Evolutionary conservation across 1,140 invertebrate species (phyloP).

Genomic region (Copidosoma floridanum): DNA sequence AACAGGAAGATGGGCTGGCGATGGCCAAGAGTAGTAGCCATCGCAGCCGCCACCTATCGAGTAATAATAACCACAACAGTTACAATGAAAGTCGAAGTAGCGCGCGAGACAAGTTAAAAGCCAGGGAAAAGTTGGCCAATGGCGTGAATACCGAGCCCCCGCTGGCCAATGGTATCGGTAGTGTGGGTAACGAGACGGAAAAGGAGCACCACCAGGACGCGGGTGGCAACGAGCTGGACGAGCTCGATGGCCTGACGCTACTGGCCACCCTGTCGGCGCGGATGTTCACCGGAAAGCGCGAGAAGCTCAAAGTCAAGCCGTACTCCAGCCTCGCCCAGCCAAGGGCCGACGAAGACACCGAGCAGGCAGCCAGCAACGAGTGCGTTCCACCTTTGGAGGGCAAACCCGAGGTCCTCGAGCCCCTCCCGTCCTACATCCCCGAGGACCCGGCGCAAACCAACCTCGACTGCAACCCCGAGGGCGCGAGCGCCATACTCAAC

Average conservation of each 20-base stretch:
- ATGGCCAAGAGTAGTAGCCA: not conserved
- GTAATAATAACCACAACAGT: no score
- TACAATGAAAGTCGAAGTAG: not conserved
- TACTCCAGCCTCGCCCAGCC: slow-evolving; percentile 30
- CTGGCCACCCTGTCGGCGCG: slow-evolving; percentile 47
- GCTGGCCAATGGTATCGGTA: no score
- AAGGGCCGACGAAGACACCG: slow-evolving; percentile 37
- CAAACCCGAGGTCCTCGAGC: slow-evolving; percentile 40
- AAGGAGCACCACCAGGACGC: not conserved
- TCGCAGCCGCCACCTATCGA: not conserved
- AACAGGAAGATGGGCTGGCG: not conserved
- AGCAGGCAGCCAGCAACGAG: slow-evolving; percentile 41
- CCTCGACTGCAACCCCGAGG: slow-evolving; percentile 38
- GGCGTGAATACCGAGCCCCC: slow-evolving; percentile 7
- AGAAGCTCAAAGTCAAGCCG: slow-evolving; percentile 46
- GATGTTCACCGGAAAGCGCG: not conserved
- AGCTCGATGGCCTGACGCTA: no score
- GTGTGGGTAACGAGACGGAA: not conserved
- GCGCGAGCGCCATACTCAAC: slow-evolving; percentile 51
- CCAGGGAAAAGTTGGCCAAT: not conserved
- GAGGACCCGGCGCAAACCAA: slow-evolving; percentile 32
- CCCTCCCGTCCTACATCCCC: slow-evolving; percentile 16
- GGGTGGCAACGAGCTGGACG: no score
- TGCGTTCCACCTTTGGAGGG: slow-evolving; percentile 45
- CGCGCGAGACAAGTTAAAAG: not conserved